These are phyloP conservation scores for Malurus alboscapulatus DNA, from an alignment of 2,113 vertebrate genomes.

Conservation along the genomic window DNA sequence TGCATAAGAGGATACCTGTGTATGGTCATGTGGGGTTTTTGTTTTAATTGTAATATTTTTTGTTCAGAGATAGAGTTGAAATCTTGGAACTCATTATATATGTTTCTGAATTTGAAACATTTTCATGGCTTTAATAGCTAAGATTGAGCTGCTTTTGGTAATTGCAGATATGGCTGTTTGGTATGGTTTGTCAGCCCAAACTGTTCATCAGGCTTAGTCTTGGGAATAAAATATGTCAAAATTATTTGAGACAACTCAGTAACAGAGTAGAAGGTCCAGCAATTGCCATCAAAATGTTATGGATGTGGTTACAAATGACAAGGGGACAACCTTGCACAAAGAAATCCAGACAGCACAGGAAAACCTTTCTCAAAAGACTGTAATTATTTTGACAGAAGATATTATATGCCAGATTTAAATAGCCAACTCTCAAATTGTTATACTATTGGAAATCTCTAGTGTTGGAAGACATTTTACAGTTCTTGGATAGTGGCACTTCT, in stretches of 20 bases:
- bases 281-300: slow-evolving; percentile 25
- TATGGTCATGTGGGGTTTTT: too few species aligned
- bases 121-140: background rate
- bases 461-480: background rate
- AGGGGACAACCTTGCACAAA: background rate
- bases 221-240: background rate
- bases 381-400: slow-evolving; percentile 4
- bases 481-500: background rate
- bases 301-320: slow-evolving; percentile 2
- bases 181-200: background rate
- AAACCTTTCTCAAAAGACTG: background rate
- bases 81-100: background rate
- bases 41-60: background rate
- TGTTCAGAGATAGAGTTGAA: background rate
- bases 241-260: background rate
- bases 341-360: background rate
- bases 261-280: background rate
- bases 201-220: background rate
- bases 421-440: background rate
- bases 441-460: background rate
- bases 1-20: background rate
- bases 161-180: background rate
- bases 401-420: background rate
- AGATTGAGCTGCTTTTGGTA: background rate
- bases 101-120: background rate